These are phyloP conservation scores for Macroteleia sp. DNA, from an alignment of 2,888 invertebrate genomes.

Conservation along the genomic window DNA sequence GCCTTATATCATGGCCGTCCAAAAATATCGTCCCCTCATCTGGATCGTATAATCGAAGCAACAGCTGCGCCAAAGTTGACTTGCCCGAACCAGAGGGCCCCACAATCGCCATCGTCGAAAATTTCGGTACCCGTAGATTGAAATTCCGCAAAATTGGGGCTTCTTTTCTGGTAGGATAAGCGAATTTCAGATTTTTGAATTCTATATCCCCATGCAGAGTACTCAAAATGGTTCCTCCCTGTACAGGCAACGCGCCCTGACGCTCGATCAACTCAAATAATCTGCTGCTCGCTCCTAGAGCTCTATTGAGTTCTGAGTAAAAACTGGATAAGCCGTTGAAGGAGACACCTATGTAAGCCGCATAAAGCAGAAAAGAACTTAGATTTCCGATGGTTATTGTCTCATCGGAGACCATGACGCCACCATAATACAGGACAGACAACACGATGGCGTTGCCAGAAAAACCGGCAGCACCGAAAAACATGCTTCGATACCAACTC, in stretches of 20 bases:
- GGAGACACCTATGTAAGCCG: conserved; percentile 96
- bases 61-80: conserved; percentile 93
- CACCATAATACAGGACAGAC: conserved; percentile 96
- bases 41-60: conserved; percentile 95
- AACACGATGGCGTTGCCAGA: conserved; percentile 95
- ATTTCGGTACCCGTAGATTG: conserved; percentile 87
- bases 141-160: conserved; percentile 87
- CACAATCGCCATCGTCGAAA: conserved; percentile 91
- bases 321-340: conserved; percentile 95
- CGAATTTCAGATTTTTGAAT: conserved; percentile 90
- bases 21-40: conserved; percentile 88
- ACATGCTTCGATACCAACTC: conserved; percentile 93
- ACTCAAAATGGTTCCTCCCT: conserved; percentile 84
- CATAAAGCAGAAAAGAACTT: conserved; percentile 97
- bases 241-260: conserved; percentile 89
- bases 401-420: conserved; percentile 92
- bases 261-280: conserved; percentile 96
- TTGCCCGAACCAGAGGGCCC: conserved; percentile 98
- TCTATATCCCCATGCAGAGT: conserved; percentile 87
- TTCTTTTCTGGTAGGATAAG: conserved; percentile 88
- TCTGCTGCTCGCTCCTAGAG: conserved; percentile 94
- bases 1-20: conserved; percentile 90
- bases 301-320: conserved; percentile 96
- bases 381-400: conserved; percentile 93
- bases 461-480: conserved; percentile 95